phyloP scores from a whole-genome alignment of 1,140 invertebrate species.

The Papilio glaucus region DNA sequence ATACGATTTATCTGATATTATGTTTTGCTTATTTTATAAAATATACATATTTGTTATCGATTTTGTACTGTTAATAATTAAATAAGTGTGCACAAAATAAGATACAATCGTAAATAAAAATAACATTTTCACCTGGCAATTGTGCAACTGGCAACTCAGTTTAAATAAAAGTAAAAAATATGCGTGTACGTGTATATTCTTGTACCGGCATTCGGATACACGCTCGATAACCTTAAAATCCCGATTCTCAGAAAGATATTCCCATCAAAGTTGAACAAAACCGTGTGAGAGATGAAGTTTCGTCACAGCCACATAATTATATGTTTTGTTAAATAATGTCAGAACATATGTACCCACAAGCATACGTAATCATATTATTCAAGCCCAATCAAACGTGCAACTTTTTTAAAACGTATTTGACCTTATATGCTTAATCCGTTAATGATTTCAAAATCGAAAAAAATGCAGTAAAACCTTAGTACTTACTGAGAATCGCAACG shows the following conservation, averaged over 20 bases:
- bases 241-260: conserved; percentile 35
- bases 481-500: conserved; percentile 42
- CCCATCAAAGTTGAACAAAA: conserved; percentile 30
- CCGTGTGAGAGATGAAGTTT: conserved; percentile 30
- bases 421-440: conserved; percentile 51
- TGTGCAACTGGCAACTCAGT: background rate
- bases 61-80: too few relatives aligned
- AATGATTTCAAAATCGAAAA: conserved; percentile 25
- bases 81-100: background rate
- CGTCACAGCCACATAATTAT: conserved; percentile 27
- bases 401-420: conserved; percentile 44
- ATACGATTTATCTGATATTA: too few relatives aligned
- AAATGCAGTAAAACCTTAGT: conserved; percentile 24
- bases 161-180: background rate
- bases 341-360: conserved; percentile 21
- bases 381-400: conserved; percentile 40
- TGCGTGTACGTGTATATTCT: background rate
- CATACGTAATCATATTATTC: conserved; percentile 39
- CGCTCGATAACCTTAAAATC: conserved; percentile 32
- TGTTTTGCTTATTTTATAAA: too few relatives aligned
- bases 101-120: background rate
- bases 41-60: too few relatives aligned
- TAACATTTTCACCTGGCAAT: background rate
- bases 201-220: conserved; percentile 20
- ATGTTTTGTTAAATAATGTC: conserved; percentile 37